A percentile compares a stretch with the other conserved stretches of the same genome.
These are phyloP conservation scores for Caloenas nicobarica DNA, from an alignment of 2,113 vertebrate species.

Conservation along the genomic window DNA sequence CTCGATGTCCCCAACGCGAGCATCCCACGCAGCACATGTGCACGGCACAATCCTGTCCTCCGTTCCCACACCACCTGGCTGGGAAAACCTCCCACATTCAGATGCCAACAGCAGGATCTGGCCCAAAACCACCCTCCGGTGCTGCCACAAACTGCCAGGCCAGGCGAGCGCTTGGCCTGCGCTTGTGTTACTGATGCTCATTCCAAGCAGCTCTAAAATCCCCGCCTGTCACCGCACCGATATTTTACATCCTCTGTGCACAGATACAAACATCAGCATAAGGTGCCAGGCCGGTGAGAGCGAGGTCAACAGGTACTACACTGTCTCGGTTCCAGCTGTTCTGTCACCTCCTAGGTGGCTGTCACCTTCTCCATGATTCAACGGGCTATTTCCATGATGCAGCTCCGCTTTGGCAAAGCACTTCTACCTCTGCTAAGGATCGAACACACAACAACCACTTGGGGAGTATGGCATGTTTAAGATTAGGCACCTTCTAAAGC, in stretches of 20 bases:
- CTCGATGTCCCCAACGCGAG: accelerated
- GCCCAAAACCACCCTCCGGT: background rate
- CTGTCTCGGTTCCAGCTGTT: background rate
- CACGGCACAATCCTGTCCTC: accelerated
- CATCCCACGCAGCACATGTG: accelerated
- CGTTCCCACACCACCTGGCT: background rate
- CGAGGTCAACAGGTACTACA: background rate
- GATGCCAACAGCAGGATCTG: no score
- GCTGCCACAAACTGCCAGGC: background rate
- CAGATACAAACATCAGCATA: background rate
- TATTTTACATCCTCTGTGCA: background rate
- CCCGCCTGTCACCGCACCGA: background rate
- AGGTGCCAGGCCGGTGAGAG: background rate
- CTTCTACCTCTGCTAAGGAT: background rate
- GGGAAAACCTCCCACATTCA: accelerated
- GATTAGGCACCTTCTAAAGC: background rate
- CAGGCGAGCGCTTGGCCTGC: background rate
- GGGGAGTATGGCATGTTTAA: background rate
- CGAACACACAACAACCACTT: background rate
- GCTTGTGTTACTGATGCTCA: background rate
- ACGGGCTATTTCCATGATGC: accelerated
- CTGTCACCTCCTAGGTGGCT: background rate
- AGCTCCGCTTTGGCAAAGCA: background rate
- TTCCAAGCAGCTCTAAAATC: background rate
- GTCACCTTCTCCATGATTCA: background rate